phyloP scores from a whole-genome alignment of 2,797 vertebrate species.

The Phataginus tricuspis region DNA sequence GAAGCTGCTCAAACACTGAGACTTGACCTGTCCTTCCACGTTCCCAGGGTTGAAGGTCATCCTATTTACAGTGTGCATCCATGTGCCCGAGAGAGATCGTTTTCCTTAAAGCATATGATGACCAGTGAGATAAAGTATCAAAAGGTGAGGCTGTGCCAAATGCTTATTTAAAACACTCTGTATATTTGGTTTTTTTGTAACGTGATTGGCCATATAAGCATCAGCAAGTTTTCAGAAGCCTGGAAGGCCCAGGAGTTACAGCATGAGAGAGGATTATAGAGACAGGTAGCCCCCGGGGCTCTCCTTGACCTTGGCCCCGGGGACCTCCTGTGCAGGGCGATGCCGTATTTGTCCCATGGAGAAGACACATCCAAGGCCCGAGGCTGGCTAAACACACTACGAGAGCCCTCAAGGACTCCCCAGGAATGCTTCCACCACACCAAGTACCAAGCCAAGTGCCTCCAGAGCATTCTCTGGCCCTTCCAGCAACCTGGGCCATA shows the following conservation, averaged over 20 bases:
- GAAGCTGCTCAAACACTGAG: not conserved
- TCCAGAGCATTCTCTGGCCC: not conserved
- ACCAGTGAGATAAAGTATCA: not conserved
- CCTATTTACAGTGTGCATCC: conserved; percentile 1
- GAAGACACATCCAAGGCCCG: not conserved
- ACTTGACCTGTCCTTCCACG: not conserved
- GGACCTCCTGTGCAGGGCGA: not conserved
- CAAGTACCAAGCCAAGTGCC: not conserved
- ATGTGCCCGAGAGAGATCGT: not conserved
- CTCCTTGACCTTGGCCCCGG: not conserved
- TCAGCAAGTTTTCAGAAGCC: not conserved
- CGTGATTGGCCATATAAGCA: not conserved
- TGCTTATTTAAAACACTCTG: not conserved
- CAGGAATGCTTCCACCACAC: too few relatives aligned
- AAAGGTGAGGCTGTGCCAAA: not conserved
- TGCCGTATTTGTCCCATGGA: rapidly evolving
- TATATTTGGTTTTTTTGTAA: not conserved
- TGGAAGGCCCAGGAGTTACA: not conserved
- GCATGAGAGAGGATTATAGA: rapidly evolving
- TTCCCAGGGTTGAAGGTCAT: conserved; percentile 32
- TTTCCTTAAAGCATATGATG: not conserved
- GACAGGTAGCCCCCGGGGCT: not conserved
- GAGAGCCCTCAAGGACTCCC: not conserved
- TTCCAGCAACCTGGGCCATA: not conserved
- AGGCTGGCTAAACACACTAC: not conserved